Percentiles rank a stretch among this genome's conserved stretches.
Evolutionary conservation across 2,113 vertebrate genomes (phyloP).

Genomic region (Tenebrosternarchus preto): DNA sequence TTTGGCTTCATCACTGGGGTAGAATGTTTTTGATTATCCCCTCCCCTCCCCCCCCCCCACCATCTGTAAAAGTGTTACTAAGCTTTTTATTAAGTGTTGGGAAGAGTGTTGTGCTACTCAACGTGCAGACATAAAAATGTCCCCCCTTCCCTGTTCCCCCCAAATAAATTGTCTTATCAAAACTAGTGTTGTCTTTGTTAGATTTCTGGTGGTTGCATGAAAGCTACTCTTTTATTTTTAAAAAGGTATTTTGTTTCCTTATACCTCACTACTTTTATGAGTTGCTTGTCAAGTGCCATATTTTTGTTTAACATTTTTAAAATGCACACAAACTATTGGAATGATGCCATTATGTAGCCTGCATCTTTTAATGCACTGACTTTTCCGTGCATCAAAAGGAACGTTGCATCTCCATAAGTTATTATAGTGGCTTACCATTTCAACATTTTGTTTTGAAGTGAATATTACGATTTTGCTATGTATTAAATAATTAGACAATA

Average conservation of each 20-base stretch:
- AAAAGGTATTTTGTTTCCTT: background rate
- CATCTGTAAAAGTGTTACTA: slow-evolving; percentile 67
- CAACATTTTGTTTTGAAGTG: background rate
- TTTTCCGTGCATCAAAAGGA: background rate
- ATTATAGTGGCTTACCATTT: background rate
- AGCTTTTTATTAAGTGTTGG: slow-evolving; percentile 66
- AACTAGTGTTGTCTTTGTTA: slow-evolving; percentile 1
- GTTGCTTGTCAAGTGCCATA: background rate
- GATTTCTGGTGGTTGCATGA: background rate
- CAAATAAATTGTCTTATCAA: slow-evolving; percentile 54
- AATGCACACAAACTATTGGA: background rate
- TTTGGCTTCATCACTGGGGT: slow-evolving; percentile 35
- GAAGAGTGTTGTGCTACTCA: slow-evolving; percentile 54
- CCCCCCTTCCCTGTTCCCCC: slow-evolving; percentile 54
- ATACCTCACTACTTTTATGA: background rate
- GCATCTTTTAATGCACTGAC: background rate
- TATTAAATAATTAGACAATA: background rate
- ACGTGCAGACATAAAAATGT: slow-evolving; percentile 46
- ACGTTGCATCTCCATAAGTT: too few species aligned
- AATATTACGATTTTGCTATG: background rate
- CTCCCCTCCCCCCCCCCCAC: background rate
- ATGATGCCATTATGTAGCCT: background rate
- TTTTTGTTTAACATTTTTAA: too few species aligned
- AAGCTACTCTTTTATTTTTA: background rate
- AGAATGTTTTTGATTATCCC: slow-evolving; percentile 3